Evolutionary conservation across 2,113 vertebrate species (phyloP).

Genomic region (Emydocephalus ijimae): DNA sequence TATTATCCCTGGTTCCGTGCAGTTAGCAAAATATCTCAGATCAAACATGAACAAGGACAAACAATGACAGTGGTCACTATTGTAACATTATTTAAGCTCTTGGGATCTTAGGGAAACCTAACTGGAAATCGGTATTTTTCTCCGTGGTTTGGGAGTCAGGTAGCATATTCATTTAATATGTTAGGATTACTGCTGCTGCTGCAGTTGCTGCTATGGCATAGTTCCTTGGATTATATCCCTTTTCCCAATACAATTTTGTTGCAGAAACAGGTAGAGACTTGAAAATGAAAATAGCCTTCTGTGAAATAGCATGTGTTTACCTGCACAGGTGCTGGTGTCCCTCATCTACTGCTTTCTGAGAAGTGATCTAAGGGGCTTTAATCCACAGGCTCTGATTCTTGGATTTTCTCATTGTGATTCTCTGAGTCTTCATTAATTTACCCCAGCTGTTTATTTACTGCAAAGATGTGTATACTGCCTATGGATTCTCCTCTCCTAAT

Average conservation of each 20-base stretch:
- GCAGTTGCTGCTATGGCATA: background rate
- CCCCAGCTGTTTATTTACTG: background rate
- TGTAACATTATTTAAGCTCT: background rate
- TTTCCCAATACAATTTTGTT: background rate
- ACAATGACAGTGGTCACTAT: background rate
- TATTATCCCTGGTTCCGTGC: background rate
- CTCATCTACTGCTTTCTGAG: background rate
- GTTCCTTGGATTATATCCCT: background rate
- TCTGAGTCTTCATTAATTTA: background rate
- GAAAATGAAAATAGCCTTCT: background rate
- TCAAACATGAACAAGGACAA: background rate
- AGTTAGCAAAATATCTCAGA: background rate
- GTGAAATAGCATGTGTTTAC: background rate
- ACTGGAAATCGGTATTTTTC: background rate
- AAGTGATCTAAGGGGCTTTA: background rate
- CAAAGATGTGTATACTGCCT: background rate
- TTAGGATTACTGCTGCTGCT: background rate
- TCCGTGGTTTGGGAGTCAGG: background rate
- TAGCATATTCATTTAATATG: background rate
- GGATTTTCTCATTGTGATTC: background rate
- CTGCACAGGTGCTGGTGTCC: background rate
- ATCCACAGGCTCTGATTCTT: background rate
- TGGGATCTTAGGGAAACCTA: background rate
- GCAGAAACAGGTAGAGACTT: background rate
- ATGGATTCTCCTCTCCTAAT: background rate